phyloP scores from a whole-genome alignment of 2,888 invertebrate species.

The Hydropsyche betteni region DNA sequence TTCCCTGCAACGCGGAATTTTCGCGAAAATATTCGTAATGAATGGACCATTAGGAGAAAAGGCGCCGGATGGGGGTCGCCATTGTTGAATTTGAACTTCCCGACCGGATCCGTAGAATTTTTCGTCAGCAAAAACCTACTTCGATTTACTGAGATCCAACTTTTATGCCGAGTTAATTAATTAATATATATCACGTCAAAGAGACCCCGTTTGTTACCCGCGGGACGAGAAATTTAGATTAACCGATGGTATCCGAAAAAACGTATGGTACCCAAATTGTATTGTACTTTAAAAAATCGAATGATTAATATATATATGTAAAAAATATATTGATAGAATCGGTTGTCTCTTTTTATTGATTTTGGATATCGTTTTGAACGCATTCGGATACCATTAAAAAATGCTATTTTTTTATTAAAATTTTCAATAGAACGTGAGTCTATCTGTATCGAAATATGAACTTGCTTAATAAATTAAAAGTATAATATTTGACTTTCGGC shows the following conservation, averaged over 20 bases:
- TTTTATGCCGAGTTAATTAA: constrained; percentile 41
- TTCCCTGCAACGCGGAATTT: not conserved
- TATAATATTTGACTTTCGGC: not conserved
- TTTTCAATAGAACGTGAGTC: not conserved
- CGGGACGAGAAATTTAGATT: not conserved
- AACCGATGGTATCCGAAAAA: not conserved
- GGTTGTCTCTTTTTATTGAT: too few species aligned
- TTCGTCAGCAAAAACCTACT: constrained; percentile 22
- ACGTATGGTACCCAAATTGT: too few species aligned
- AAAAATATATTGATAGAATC: too few species aligned
- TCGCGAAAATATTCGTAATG: constrained; percentile 28
- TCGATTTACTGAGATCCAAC: constrained; percentile 30
- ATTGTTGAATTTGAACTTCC: constrained; percentile 21
- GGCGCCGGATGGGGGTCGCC: constrained; percentile 26
- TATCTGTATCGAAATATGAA: not conserved
- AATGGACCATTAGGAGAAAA: constrained; percentile 28
- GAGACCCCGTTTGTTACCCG: not conserved
- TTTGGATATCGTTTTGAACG: too few species aligned
- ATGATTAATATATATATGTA: too few species aligned
- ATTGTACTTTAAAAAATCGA: not conserved
- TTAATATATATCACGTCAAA: constrained; percentile 41
- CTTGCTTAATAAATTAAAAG: too few species aligned
- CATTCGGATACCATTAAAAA: not conserved
- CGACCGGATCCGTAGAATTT: constrained; percentile 23
- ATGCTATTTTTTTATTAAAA: constrained; percentile 25